Evolutionary conservation across 2,888 invertebrate genomes (phyloP).

Genomic region (Leptinotarsa tumamoca): DNA sequence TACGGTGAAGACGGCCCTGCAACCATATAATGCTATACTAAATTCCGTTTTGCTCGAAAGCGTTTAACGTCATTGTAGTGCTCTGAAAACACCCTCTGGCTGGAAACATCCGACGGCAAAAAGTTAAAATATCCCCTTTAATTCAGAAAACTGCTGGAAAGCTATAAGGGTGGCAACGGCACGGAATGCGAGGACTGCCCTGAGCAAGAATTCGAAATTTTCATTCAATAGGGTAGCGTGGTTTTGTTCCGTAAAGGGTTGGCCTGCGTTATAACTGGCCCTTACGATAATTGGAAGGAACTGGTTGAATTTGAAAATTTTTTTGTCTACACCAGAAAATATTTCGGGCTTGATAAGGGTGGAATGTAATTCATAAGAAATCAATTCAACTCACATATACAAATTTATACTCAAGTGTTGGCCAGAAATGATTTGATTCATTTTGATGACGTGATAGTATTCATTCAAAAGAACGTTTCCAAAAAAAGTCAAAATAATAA

Average conservation of each 20-base stretch:
- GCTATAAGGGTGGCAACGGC: conserved; percentile 26
- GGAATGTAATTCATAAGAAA: no score
- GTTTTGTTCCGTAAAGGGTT: not conserved
- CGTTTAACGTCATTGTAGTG: conserved; percentile 44
- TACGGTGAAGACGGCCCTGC: conserved; percentile 6
- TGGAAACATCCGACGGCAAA: conserved; percentile 43
- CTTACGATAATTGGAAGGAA: not conserved
- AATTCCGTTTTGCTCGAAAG: conserved; percentile 43
- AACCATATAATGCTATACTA: conserved; percentile 35
- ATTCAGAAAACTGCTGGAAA: conserved; percentile 39
- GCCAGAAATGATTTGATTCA: no score
- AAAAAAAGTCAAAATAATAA: no score
- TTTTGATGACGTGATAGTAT: no score
- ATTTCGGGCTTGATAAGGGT: no score
- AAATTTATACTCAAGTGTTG: no score
- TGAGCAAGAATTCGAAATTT: not conserved
- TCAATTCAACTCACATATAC: no score
- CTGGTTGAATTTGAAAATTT: not conserved
- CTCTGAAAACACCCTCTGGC: conserved; percentile 38
- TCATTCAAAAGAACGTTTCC: no score
- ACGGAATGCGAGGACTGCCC: conserved; percentile 24
- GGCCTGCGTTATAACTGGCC: not conserved
- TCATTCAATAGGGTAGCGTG: not conserved
- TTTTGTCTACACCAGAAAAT: no score
- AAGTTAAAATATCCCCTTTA: conserved; percentile 45